phyloP scores from a whole-genome alignment of 2,113 vertebrate species.

The Datnioides undecimradiatus region DNA sequence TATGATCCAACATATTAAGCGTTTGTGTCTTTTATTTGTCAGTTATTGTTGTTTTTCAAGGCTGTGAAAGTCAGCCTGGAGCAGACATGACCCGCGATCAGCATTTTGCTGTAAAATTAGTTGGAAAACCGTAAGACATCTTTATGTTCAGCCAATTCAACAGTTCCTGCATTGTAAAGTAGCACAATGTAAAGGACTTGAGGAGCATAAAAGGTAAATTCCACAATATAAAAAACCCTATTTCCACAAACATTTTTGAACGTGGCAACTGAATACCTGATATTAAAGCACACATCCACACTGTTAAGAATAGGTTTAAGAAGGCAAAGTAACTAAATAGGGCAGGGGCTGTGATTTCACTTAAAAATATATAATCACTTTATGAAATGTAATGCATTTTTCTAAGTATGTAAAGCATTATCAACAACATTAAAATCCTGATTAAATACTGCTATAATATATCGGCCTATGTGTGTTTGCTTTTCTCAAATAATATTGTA shows the following conservation, averaged over 20 bases:
- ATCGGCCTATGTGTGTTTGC: neutral
- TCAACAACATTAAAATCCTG: too few relatives aligned
- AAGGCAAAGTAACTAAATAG: too few relatives aligned
- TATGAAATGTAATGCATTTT: neutral
- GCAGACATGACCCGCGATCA: neutral
- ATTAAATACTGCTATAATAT: neutral
- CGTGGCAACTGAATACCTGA: too few relatives aligned
- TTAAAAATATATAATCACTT: neutral
- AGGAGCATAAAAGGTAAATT: too few relatives aligned
- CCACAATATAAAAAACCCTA: too few relatives aligned
- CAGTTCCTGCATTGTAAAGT: neutral
- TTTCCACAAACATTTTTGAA: too few relatives aligned
- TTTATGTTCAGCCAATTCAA: neutral
- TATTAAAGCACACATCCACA: too few relatives aligned
- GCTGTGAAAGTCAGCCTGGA: neutral
- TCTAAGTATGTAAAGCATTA: too few relatives aligned
- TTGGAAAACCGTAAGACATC: neutral
- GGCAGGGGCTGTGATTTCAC: too few relatives aligned
- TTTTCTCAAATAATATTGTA: neutral
- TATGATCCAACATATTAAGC: slow-evolving; percentile 22
- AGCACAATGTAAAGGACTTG: too few relatives aligned
- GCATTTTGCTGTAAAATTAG: neutral
- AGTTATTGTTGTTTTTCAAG: neutral
- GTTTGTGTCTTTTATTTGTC: slow-evolving; percentile 33
- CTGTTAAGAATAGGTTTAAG: too few relatives aligned